These are phyloP conservation scores for Coptodon bakossiorum DNA, from an alignment of 2,113 vertebrate genomes.

Conservation along the genomic window DNA sequence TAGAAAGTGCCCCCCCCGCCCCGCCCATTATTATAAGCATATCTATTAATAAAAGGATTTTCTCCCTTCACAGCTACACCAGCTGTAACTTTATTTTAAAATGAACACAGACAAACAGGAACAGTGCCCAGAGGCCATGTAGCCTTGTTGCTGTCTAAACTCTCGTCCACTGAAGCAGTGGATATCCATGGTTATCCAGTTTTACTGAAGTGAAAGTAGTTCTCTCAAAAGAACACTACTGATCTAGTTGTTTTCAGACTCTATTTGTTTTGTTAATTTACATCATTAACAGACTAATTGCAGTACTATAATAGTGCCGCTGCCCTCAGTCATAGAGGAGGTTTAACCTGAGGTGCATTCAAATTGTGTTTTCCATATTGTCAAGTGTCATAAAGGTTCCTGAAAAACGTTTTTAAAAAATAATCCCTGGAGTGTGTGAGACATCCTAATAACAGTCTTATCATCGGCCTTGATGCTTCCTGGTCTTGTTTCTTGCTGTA, in stretches of 20 bases:
- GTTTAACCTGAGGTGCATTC: not conserved
- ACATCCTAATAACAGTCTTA: not conserved
- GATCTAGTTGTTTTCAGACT: not conserved
- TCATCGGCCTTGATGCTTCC: not conserved
- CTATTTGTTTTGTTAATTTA: not conserved
- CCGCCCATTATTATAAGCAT: not conserved
- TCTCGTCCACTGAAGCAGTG: not conserved
- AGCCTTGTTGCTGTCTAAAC: not conserved
- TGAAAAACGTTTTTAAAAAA: not conserved
- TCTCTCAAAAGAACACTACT: not conserved
- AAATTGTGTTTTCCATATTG: not conserved
- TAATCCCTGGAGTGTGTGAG: not conserved
- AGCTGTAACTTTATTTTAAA: not conserved
- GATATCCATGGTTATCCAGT: not conserved
- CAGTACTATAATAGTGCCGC: rapidly evolving
- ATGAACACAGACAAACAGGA: not conserved
- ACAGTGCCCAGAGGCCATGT: not conserved
- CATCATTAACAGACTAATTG: not conserved
- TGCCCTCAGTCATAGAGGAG: not conserved
- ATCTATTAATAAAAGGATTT: not conserved
- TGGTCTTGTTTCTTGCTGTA: not conserved
- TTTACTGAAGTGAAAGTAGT: not conserved
- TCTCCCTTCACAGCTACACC: not conserved
- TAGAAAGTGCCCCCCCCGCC: not conserved
- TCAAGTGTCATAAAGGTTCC: not conserved